Conservation (phyloP, 2,113 vertebrate species). For the Rhinolophus sinicus region DNA sequence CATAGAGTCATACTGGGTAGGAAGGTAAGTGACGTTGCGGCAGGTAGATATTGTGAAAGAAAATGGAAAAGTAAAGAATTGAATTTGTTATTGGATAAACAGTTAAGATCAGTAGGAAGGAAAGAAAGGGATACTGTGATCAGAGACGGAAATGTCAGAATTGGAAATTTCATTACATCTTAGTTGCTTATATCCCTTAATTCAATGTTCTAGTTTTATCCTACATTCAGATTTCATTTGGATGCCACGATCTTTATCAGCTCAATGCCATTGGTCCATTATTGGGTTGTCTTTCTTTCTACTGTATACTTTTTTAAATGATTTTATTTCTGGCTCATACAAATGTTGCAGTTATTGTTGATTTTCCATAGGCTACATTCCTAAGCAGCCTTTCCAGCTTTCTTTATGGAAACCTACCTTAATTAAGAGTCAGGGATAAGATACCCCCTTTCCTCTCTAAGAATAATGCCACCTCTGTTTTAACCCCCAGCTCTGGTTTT, state of each 20-base stretch:
- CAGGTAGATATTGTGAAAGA: not conserved
- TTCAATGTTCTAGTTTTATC: not conserved
- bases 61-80: not conserved
- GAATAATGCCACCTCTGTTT: constrained; percentile 41
- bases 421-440: not conserved
- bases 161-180: not conserved
- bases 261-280: not conserved
- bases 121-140: not conserved
- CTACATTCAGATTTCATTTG: constrained; percentile 23
- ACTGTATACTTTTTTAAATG: not conserved
- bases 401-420: not conserved
- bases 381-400: not conserved
- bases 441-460: not conserved
- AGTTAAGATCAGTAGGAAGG: not conserved
- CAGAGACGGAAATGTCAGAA: not conserved
- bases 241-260: not conserved
- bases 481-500: constrained; percentile 34
- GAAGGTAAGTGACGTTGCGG: not conserved
- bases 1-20: not conserved
- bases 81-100: not conserved
- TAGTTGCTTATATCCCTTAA: not conserved
- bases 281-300: not conserved
- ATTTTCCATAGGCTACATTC: constrained; percentile 1
- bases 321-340: not conserved
- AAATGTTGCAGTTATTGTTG: not conserved